Evolutionary conservation across 1,140 invertebrate genomes (phyloP).

Genomic region (Lordiphosa collinella): DNA sequence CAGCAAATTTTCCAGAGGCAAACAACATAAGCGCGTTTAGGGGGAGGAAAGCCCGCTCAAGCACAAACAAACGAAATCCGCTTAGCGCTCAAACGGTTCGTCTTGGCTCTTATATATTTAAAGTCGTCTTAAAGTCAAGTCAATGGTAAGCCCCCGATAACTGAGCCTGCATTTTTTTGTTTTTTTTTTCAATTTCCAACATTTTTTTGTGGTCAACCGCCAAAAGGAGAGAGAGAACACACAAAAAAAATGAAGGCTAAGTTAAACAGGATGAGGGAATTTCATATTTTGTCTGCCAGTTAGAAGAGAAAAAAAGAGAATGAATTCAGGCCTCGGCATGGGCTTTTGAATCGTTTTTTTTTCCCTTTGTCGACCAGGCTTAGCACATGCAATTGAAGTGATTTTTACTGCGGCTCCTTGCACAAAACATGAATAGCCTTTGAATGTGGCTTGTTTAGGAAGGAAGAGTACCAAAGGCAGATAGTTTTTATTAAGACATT

Average conservation of each 20-base stretch:
- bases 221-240: slow-evolving; percentile 1
- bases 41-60: slow-evolving; percentile 11
- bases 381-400: slow-evolving; percentile 6
- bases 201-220: slow-evolving; percentile 13
- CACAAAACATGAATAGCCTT: too few species aligned
- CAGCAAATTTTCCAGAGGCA: slow-evolving; percentile 44
- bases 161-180: slow-evolving; percentile 19
- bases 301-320: slow-evolving; percentile 7
- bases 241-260: slow-evolving; percentile 24
- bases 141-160: slow-evolving; percentile 36
- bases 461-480: too few species aligned
- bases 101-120: slow-evolving; percentile 15
- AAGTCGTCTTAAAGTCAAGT: slow-evolving; percentile 43
- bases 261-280: slow-evolving; percentile 10
- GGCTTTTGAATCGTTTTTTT: slow-evolving; percentile 18
- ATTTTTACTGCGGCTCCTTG: slow-evolving; percentile 3
- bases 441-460: too few species aligned
- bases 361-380: slow-evolving; percentile 1
- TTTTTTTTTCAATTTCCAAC: slow-evolving; percentile 2
- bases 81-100: slow-evolving; percentile 30
- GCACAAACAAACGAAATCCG: slow-evolving; percentile 66
- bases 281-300: slow-evolving; percentile 34
- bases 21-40: slow-evolving; percentile 50
- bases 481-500: too few species aligned
- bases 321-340: slow-evolving; percentile 19